Base-by-base conservation (phyloP, 2,888 invertebrate species). In the Pristionchus japonicus region DNA sequence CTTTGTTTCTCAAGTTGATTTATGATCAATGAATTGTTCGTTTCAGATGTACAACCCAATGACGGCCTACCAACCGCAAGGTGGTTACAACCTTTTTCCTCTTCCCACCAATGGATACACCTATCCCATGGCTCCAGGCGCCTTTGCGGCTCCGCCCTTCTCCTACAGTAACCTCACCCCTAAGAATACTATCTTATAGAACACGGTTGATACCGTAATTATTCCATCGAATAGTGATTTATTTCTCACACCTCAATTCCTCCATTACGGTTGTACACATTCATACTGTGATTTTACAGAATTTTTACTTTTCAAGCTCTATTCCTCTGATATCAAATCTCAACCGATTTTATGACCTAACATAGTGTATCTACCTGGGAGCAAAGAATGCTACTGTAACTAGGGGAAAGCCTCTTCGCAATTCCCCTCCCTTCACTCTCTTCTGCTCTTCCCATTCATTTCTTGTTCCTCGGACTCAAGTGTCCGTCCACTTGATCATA, bases 1-100 rank as follows among this genome's bases (percentile, higher is more conserved):
- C 11, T 43, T 13, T 52, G n/a, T 57, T 20, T 13, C 17, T n/a
- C 27, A 15, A 20, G 7, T 57, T 47, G 7, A 34, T 57, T 3
- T 3, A 6, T 34, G n/a, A n/a, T 27, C 1, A 57, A 11, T 23
- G 6, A 43, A 31, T 27, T 34, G n/a, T n/a, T n/a, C n/a, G 2
- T 86, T 70, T 9, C 49, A 86, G 86, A 86, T 86, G 86, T 86
- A 86, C 74, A 37, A 70, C 31, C 61, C 67, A 27, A 85, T 64
- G 64, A 37, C n/a, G 1, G 86, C 43, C 40, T 31, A 70, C 74
- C 47, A 70, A 15, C 86, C 70, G 4, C 70, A 70, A 37, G 67
- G 70, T n/a, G n/a, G n/a, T 27, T 86, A 70, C 77, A 70, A 70
- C 23, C 74, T 70, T 49, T 86, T 86, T 49, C 52, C 74, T 4